A percentile compares a stretch with the other conserved stretches of the same genome.
Conservation (phyloP, 2,797 vertebrate species). For the Darevskia nairensis region DNA sequence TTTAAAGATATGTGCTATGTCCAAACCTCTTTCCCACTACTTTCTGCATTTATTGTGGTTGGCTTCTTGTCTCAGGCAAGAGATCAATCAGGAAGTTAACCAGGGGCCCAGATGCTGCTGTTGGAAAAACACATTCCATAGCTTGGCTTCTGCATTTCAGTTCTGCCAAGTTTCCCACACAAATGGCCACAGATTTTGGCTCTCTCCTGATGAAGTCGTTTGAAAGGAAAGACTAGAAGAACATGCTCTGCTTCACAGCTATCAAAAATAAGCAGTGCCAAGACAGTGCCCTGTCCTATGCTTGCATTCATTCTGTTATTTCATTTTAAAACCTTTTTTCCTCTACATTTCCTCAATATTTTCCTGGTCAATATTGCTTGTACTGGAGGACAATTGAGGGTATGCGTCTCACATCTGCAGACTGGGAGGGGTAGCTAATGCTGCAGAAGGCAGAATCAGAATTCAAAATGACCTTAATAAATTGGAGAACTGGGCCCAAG, state of each 20-base stretch:
- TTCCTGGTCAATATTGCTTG: not conserved
- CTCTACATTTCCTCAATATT: conserved; percentile 23
- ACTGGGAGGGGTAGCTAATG: too few relatives aligned
- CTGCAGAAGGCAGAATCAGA: too few relatives aligned
- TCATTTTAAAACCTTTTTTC: conserved; percentile 31
- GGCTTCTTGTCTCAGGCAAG: conserved; percentile 65
- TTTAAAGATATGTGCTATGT: conserved; percentile 60
- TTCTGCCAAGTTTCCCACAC: conserved; percentile 72
- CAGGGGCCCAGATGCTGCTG: conserved; percentile 70
- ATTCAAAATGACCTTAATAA: too few relatives aligned
- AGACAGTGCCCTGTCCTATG: conserved; percentile 50
- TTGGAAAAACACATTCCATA: conserved; percentile 69
- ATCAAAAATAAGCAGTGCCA: conserved; percentile 61
- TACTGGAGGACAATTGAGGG: not conserved
- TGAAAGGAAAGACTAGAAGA: conserved; percentile 69
- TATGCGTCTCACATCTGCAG: too few relatives aligned
- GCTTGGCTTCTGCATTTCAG: conserved; percentile 60
- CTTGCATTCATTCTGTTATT: conserved; percentile 57
- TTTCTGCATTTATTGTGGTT: conserved; percentile 62
- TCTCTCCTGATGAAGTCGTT: conserved; percentile 56
- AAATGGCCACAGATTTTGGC: conserved; percentile 63
- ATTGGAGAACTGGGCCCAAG: too few relatives aligned
- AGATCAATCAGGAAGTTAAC: conserved; percentile 72
- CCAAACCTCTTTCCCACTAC: conserved; percentile 55
- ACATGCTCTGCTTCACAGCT: conserved; percentile 61